Evolutionary conservation across 2,113 vertebrate species (phyloP), one percentile per base, ranked within the genome.

Genomic region (Stercorarius parasiticus): DNA sequence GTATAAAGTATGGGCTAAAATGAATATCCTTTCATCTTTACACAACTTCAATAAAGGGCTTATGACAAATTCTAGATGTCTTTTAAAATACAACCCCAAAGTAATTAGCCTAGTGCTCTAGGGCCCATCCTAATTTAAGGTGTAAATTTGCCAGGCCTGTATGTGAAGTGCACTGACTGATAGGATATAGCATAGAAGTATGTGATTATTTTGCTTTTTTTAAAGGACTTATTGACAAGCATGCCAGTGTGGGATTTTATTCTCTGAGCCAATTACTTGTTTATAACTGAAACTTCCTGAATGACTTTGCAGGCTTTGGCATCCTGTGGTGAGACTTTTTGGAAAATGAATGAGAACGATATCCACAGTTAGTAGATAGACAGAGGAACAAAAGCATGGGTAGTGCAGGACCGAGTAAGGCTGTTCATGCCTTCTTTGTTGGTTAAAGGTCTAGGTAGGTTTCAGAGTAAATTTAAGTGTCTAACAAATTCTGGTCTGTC

Each of bases 241-340:
- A 42, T 8, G 6, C 19, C 11, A 27, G 36, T 53, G 27, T 77
- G 58, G 30, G 49, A 45, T 73, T 90, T 86, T 83, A 10, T 86
- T 90, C 43, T 92, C 23, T 73, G 30, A 86, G 42, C 36, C 86
- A 92, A 29, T 81, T 87, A 52, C 15, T 74, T 66, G 25, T 95
- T 93, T 95, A 49, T 86, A 90, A 86, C 62, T 70, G 71, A 88
- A 61, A 73, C 73, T 94, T 92, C 67, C 67, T 94, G 74, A 72
- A 88, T 72, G 32, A 52, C 71, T 95, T 92, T 53, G 16, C 65
- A 83, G 50, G 27, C 42, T 91, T 95, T 90, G 62, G 40, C 43
- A 90, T 92, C 62, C 52, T 77, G 16, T 82, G 49, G 47, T 2
- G 21, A 88, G 74, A 56, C 7, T 66, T 77, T 81, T 59, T 1